Evolutionary conservation across 2,113 vertebrate species (phyloP), one percentile per base, ranked within the genome.

Genomic region (Micronycteris hirsuta): DNA sequence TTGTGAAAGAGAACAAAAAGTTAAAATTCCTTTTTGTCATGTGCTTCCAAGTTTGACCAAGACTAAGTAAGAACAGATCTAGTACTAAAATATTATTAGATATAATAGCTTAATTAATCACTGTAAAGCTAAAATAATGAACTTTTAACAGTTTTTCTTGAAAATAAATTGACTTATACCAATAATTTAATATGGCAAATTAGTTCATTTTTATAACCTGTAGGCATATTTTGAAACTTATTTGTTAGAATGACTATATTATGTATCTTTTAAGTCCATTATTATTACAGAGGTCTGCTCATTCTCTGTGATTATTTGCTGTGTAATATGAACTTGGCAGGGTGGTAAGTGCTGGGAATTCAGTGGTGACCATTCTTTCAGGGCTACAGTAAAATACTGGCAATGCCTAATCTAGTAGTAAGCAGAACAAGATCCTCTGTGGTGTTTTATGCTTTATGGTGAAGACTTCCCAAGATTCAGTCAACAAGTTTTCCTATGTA

Each of bases 111-210:
- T 93, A 82, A 20, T 70, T 52, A 68, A 82, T 90, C 31, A 76
- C 2, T 43, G 26, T 83, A 47, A 93, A 86, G 3, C 26, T 52
- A 92, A 81, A 94, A 77, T 52, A 36, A 65, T 22, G 49, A 83
- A 67, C 61, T 85, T 78, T 71, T 71, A 78, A 70, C 5, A 76
- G 38, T 73, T 41, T 90, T 71, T 91, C 38, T 86, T 28, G 15
- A 74, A 45, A 77, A 95, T 54, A 56, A 84, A 67, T 6, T n/a
- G 56, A 61, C n/a, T 47, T 84, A 71, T 1, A 47, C 61, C 28
- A 89, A 86, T 82, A 76, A 81, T 67, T 74, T 81, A 90, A 81
- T 56, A 86, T 26, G 74, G 45, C 7, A 94, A 93, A 77, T 90
- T 61, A 86, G 41, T 81, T 74, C 19, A 54, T 47, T 61, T 88